Base-by-base conservation (phyloP, 2,113 vertebrate genomes). In the Alethe diademata region DNA sequence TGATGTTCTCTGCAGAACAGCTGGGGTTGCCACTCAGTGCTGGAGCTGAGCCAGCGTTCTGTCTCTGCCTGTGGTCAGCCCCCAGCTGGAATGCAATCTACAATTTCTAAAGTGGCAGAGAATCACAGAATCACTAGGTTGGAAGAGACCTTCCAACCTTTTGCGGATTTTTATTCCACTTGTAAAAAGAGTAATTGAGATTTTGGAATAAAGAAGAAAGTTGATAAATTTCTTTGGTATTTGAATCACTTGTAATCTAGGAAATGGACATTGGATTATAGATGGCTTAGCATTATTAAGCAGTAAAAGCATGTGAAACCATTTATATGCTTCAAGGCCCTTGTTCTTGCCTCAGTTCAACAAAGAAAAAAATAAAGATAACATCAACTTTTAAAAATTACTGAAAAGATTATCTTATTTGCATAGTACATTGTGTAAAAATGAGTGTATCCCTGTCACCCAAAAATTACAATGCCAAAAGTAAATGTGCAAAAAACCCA, bases 131-230 rank as follows among this genome's bases (percentile, higher is more conserved):
- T 28, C 50, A 51, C 25, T 51, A 28, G 50, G 14, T 16, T 51
- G 50, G 50, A 51, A 51, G 50, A 51, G 50, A 51, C 25, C 50
- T 51, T 51, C 50, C 25, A 16, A 26, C 50, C 25, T 51, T 51
- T 51, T 45, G 20, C 0, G 1, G 29, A 4, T 15, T 50, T 50
- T 40, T n/a, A 9, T 62, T 19, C 9, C 11, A 50, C 51, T 64
- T 72, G 73, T 73, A 43, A 67, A 91, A 86, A 93, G 29, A 88
- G 24, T 87, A 95, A 96, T 72, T 87, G 60, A 92, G 45, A 80
- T 95, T 87, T 58, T 84, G 62, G 70, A 70, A 95, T 29, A 89
- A 83, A 86, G 43, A 88, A 93, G 42, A 93, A 92, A 93, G 58
- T 54, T 90, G 80, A 56, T n/a, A 56, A 25, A 67, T 87, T 95